These are phyloP conservation scores for Eurypyga helias DNA, from an alignment of 2,113 vertebrate species.

Conservation along the genomic window DNA sequence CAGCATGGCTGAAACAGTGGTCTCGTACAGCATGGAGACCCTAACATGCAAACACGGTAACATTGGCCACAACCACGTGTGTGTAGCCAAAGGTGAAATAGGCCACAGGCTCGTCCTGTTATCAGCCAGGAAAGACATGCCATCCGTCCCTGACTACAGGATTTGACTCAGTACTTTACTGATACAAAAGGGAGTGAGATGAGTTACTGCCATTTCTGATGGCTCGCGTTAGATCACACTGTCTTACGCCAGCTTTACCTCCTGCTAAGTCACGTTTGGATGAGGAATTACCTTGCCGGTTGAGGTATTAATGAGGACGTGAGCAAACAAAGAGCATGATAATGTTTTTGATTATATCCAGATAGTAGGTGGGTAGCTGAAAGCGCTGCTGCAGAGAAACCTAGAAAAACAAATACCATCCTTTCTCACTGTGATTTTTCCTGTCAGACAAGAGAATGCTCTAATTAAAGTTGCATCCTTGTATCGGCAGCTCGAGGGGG, in stretches of 20 bases:
- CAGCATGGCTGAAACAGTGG: neutral
- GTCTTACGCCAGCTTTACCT: neutral
- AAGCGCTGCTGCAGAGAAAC: neutral
- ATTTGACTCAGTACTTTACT: neutral
- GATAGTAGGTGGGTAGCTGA: constrained; percentile 1
- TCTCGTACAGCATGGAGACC: rapidly evolving
- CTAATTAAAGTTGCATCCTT: constrained; percentile 11
- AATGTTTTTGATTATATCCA: constrained; percentile 30
- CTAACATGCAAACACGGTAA: neutral
- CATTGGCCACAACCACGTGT: neutral
- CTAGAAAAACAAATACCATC: neutral
- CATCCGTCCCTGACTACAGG: neutral
- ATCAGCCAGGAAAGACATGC: neutral
- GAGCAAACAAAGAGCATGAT: constrained; percentile 30
- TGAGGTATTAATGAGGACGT: constrained; percentile 47
- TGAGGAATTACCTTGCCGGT: constrained; percentile 54
- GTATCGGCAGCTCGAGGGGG: neutral
- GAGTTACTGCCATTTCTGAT: neutral
- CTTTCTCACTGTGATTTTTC: constrained; percentile 1
- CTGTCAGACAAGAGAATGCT: neutral
- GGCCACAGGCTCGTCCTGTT: neutral
- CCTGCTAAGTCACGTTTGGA: neutral
- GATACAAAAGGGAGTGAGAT: neutral
- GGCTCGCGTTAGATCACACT: neutral
- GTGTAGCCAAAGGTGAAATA: neutral